A percentile compares a stretch with the other conserved stretches of the same genome.
Evolutionary conservation across 1,140 invertebrate species (phyloP).

Genomic region (Geopemphigus sp.): DNA sequence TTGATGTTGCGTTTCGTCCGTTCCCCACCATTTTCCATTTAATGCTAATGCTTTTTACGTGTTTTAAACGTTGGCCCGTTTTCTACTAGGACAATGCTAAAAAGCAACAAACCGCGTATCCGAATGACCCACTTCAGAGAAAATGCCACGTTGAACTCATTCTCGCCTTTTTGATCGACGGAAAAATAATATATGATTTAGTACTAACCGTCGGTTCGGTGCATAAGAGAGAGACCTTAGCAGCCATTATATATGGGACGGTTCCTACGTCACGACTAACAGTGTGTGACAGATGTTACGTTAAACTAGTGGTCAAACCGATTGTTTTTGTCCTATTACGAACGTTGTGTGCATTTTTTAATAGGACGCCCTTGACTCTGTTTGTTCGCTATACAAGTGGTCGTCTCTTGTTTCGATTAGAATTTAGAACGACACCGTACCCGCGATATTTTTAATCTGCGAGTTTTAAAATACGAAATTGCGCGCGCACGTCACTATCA

Average conservation of each 20-base stretch:
- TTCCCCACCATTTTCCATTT: background rate
- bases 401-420: background rate
- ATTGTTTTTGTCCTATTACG: background rate
- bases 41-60: constrained; percentile 24
- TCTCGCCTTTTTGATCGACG: background rate
- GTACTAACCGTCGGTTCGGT: background rate
- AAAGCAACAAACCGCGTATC: background rate
- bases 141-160: background rate
- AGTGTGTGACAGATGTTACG: background rate
- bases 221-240: background rate
- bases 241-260: background rate
- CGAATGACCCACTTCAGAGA: background rate
- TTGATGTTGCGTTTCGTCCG: background rate
- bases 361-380: background rate
- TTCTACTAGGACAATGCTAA: background rate
- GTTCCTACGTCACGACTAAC: background rate
- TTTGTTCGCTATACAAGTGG: background rate
- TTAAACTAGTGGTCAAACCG: background rate
- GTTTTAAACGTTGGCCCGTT: background rate
- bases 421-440: background rate
- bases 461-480: background rate
- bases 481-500: no score
- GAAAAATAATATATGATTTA: background rate
- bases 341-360: background rate
- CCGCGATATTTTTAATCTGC: background rate